These are phyloP conservation scores for Pyrrhosoma nymphula DNA, from an alignment of 2,888 invertebrate genomes.

Conservation along the genomic window DNA sequence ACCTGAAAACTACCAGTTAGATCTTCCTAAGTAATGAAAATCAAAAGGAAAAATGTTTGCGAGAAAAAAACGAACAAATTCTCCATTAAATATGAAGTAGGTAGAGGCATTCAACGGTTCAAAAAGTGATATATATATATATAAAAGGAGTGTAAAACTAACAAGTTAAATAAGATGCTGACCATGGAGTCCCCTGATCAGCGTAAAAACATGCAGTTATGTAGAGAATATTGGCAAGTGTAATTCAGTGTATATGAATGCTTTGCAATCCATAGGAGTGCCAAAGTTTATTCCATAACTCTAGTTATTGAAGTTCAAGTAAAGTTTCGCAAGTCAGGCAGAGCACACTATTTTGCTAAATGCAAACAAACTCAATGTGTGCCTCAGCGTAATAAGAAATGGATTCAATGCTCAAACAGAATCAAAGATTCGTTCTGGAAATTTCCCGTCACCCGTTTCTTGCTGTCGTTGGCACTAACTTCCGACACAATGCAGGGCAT, in stretches of 20 bases:
- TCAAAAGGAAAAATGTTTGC: constrained; percentile 40
- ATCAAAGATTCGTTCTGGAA: constrained; percentile 12
- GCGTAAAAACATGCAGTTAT: constrained; percentile 67
- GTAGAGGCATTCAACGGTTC: constrained; percentile 60
- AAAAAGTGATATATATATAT: constrained; percentile 37
- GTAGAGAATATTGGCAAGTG: constrained; percentile 63
- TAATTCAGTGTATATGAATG: constrained; percentile 62
- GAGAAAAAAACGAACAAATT: constrained; percentile 41
- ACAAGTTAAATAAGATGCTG: constrained; percentile 61
- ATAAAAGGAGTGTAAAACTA: constrained; percentile 66
- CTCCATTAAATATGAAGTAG: constrained; percentile 55
- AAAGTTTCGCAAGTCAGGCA: constrained; percentile 54
- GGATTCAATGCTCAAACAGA: constrained; percentile 49
- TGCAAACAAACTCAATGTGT: constrained; percentile 57
- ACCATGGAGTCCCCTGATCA: constrained; percentile 42
- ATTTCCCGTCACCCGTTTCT: neutral
- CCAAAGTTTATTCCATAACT: constrained; percentile 34
- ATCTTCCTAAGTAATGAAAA: constrained; percentile 59
- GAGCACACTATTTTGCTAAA: constrained; percentile 61
- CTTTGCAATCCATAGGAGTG: constrained; percentile 55
- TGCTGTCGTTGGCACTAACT: neutral
- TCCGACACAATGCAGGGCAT: neutral
- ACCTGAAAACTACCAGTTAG: constrained; percentile 64
- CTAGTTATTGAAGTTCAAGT: constrained; percentile 54
- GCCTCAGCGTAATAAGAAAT: constrained; percentile 49